Percentiles rank a stretch among this genome's conserved stretches.
These are phyloP conservation scores for Acanthurus tractus DNA, from an alignment of 2,797 vertebrate genomes.

Conservation along the genomic window DNA sequence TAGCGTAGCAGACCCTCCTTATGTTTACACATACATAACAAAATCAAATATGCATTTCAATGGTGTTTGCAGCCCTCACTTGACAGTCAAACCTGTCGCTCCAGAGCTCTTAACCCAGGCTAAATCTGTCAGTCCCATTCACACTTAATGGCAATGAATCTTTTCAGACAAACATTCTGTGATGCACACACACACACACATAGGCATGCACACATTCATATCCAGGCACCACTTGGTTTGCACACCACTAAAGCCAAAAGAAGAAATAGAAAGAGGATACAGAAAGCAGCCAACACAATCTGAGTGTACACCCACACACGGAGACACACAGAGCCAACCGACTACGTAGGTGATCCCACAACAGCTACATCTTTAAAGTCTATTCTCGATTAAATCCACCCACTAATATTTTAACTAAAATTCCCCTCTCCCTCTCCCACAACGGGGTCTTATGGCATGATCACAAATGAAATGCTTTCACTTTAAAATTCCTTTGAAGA, in stretches of 20 bases:
- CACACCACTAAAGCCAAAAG: neutral
- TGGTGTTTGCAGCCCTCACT: conserved; percentile 5
- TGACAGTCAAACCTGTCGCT: conserved; percentile 13
- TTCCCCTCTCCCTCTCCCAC: conserved; percentile 5
- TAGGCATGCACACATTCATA: neutral
- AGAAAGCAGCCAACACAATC: neutral
- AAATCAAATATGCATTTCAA: conserved; percentile 10
- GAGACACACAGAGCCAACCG: neutral
- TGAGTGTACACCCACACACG: conserved; percentile 4
- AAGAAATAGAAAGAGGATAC: neutral
- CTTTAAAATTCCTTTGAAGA: conserved; percentile 32
- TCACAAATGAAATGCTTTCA: conserved; percentile 20
- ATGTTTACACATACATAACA: conserved; percentile 9
- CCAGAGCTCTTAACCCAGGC: neutral
- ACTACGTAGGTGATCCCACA: conserved; percentile 6
- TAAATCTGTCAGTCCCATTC: neutral
- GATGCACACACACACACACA: neutral
- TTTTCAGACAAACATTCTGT: neutral
- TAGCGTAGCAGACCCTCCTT: conserved; percentile 7
- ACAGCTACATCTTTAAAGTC: conserved; percentile 24
- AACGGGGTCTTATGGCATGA: neutral
- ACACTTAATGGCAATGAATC: neutral
- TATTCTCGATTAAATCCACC: conserved; percentile 11
- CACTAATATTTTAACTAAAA: conserved; percentile 20
- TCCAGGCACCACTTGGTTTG: neutral